Evolutionary conservation across 2,888 invertebrate genomes (phyloP).

Genomic region (Dynastes hyllus): DNA sequence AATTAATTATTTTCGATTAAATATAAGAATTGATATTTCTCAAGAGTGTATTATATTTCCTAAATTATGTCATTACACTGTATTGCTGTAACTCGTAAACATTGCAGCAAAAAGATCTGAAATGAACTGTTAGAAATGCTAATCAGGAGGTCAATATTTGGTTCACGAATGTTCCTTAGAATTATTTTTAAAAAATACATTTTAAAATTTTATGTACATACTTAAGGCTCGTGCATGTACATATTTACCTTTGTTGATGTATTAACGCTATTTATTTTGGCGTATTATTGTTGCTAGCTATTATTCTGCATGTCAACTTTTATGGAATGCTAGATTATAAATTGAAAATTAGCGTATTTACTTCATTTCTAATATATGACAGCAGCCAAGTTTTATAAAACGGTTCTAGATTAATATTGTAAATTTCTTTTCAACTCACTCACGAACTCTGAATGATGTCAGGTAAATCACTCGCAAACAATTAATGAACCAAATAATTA

Average conservation of each 20-base stretch:
- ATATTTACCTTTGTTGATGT: no score
- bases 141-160: conserved; percentile 9
- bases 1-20: background rate
- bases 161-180: background rate
- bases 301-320: no score
- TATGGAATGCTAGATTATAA: no score
- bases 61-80: background rate
- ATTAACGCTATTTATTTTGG: no score
- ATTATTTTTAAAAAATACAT: background rate
- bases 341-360: no score
- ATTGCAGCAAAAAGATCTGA: background rate
- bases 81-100: background rate
- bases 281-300: background rate
- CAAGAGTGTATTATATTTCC: background rate
- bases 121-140: background rate
- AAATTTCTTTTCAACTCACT: no score
- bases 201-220: background rate
- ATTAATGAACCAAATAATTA: no score
- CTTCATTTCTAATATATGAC: no score
- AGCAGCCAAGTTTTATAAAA: no score
- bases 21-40: background rate
- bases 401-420: no score
- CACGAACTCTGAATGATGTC: no score
- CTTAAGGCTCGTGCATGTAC: background rate
- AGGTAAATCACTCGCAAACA: no score